A percentile compares a stretch with the other conserved stretches of the same genome.
Evolutionary conservation across 2,113 vertebrate species (phyloP).

Genomic region (Heloderma charlesbogerti): DNA sequence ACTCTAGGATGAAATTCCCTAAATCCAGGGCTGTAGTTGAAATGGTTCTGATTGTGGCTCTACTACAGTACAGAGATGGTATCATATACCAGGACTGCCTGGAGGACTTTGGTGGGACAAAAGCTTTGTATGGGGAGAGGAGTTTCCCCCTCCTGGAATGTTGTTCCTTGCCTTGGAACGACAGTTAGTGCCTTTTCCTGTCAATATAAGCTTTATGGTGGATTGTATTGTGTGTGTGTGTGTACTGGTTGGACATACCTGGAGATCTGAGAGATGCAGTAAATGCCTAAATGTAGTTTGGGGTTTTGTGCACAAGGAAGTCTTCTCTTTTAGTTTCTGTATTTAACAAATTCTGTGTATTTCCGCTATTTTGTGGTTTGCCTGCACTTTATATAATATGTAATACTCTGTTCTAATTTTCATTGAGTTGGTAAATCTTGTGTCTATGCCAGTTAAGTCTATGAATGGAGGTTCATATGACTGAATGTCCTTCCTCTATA

Average conservation of each 20-base stretch:
- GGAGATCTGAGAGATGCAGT: background rate
- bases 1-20: background rate
- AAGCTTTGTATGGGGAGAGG: background rate
- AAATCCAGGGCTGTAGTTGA: background rate
- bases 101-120: background rate
- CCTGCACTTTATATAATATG: background rate
- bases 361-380: background rate
- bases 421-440: background rate
- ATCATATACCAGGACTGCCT: background rate
- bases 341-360: background rate
- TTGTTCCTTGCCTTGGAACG: background rate
- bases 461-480: background rate
- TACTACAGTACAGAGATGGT: background rate
- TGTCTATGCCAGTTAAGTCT: background rate
- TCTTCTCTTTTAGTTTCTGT: background rate
- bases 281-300: background rate
- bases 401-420: background rate
- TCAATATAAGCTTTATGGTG: too few relatives aligned
- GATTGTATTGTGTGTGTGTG: background rate
- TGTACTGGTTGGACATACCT: background rate
- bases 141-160: background rate
- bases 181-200: background rate
- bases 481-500: background rate
- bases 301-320: background rate
- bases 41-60: background rate